Conservation (phyloP, 2,113 vertebrate genomes). For the Scomber japonicus region DNA sequence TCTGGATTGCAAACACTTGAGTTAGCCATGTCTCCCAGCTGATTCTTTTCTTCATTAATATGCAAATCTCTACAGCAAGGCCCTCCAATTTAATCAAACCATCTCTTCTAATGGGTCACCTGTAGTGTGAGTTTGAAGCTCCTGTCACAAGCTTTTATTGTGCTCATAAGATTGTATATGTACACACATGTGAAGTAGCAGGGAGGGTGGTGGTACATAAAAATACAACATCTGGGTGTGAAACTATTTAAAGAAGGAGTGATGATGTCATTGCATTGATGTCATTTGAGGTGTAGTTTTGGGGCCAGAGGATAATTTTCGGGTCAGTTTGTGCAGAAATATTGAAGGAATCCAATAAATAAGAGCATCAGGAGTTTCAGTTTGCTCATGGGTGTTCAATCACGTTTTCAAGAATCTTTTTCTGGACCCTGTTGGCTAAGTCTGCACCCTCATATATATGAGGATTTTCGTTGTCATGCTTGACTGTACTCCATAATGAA, state of each 20-base stretch:
- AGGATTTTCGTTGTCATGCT: not conserved
- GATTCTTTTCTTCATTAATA: conserved; percentile 27
- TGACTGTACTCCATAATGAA: not conserved
- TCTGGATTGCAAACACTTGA: conserved; percentile 9
- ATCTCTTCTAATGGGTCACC: conserved; percentile 27
- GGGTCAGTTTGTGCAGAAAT: conserved; percentile 19
- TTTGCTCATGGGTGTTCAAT: not conserved
- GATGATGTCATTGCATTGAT: conserved; percentile 17
- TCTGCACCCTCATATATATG: too few species aligned
- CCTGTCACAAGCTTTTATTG: not conserved
- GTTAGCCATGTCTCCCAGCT: conserved; percentile 3
- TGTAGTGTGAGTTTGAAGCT: conserved; percentile 18
- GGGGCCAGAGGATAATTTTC: conserved; percentile 2
- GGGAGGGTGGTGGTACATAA: not conserved
- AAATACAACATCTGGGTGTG: conserved; percentile 50
- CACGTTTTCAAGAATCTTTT: not conserved
- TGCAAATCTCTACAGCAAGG: conserved; percentile 51
- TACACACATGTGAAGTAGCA: not conserved
- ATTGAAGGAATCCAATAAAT: conserved; percentile 5
- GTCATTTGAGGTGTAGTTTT: conserved; percentile 11
- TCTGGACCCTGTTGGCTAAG: not conserved
- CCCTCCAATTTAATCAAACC: conserved; percentile 57
- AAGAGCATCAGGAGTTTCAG: not conserved
- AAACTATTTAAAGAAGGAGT: conserved; percentile 34
- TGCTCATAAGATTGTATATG: not conserved